Percentiles rank a stretch among this genome's conserved stretches.
These are phyloP conservation scores for Cecidostiba fungosa DNA, from an alignment of 2,888 invertebrate genomes.

Conservation along the genomic window DNA sequence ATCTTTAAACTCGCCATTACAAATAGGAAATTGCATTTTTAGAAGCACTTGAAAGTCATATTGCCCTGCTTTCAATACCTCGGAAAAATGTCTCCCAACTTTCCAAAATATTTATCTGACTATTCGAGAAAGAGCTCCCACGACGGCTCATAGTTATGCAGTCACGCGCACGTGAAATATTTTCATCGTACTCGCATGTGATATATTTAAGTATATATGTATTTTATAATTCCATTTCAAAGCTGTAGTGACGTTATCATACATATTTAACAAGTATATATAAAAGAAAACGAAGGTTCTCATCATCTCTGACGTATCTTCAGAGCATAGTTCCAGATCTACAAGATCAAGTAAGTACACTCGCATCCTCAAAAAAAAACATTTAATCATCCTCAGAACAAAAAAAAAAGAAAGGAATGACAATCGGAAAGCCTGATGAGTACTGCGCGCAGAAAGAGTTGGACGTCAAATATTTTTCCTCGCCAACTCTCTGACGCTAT, in stretches of 20 bases:
- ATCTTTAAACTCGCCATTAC: slow-evolving; percentile 34
- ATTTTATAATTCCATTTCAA: neutral
- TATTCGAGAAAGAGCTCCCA: neutral
- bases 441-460: too few relatives aligned
- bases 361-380: neutral
- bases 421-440: neutral
- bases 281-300: too few relatives aligned
- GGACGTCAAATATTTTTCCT: slow-evolving; percentile 4
- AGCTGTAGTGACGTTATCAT: too few relatives aligned
- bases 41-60: slow-evolving; percentile 11
- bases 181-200: neutral
- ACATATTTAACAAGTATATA: too few relatives aligned
- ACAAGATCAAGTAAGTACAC: neutral
- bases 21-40: slow-evolving; percentile 32
- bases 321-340: too few relatives aligned
- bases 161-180: neutral
- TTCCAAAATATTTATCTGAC: neutral
- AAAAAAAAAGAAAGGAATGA: neutral
- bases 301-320: too few relatives aligned
- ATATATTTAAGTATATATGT: neutral
- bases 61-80: neutral
- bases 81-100: neutral
- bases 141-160: neutral
- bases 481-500: neutral
- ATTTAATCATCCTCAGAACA: neutral